Evolutionary conservation across 2,797 vertebrate species (phyloP).

Genomic region (Danio choprae): DNA sequence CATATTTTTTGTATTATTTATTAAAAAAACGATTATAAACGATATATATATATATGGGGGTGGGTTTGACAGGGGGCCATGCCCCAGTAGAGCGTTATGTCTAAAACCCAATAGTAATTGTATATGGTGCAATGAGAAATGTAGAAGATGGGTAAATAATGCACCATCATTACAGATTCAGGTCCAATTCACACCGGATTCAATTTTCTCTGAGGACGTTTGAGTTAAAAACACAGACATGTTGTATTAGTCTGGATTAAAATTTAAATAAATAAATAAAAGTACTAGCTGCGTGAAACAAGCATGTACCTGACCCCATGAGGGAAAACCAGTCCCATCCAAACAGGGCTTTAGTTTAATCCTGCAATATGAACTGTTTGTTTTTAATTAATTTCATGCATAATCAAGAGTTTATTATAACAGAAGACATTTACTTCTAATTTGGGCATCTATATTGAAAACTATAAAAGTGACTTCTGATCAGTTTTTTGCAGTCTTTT

Average conservation of each 20-base stretch:
- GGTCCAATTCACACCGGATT: neutral
- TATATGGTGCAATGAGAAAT: neutral
- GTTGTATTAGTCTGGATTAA: neutral
- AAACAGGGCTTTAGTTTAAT: slow-evolving; percentile 38
- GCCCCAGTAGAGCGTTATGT: no score
- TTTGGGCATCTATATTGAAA: neutral
- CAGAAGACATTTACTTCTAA: neutral
- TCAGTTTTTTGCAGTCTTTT: slow-evolving; percentile 21
- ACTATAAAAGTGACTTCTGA: slow-evolving; percentile 19
- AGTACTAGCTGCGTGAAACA: neutral
- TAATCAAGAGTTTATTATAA: slow-evolving; percentile 12
- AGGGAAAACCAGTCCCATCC: neutral
- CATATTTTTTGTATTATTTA: no score
- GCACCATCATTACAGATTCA: slow-evolving; percentile 2
- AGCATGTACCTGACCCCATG: neutral
- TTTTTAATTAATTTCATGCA: slow-evolving; percentile 6
- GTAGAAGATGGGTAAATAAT: slow-evolving; percentile 4
- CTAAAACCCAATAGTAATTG: no score
- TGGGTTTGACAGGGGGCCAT: no score
- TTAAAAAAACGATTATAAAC: no score
- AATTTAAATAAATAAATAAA: neutral
- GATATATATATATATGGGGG: no score
- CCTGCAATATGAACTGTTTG: slow-evolving; percentile 28
- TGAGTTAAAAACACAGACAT: neutral
- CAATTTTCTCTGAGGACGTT: neutral